Base-by-base conservation (phyloP, 2,888 invertebrate species). In the Epinotia ramella region DNA sequence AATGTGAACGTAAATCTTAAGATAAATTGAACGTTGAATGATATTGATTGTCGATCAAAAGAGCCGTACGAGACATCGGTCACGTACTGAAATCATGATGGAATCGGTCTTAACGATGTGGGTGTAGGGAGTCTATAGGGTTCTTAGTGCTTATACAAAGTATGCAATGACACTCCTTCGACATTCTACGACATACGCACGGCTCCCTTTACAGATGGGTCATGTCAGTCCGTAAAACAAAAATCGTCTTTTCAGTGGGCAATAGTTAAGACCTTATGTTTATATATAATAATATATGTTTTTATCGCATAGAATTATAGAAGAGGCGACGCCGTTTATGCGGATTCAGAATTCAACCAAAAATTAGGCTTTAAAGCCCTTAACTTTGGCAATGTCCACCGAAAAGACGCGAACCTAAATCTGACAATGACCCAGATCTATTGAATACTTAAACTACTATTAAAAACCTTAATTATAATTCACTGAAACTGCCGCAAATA, bases 21-120 rank as follows among this genome's bases (percentile, higher is more conserved):
- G 88, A 88, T 91, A 86, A 88, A 91, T 91, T 87, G 86, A 87
- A 84, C 82, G 83, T 80, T 87, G 83, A 85, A 88, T 86, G 81
- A 87, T 88, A 91, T 90, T 90, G 89, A 91, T 89, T 85, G 86
- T 81, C 81, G 87, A 91, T 91, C 91, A 91, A 91, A 91, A 86
- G 87, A 81, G 84, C 88, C 89, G 88, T 84, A 80, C 80, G 78
- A 86, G 80, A 85, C 86, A 85, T 88, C 82, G 83, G 85, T 86
- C 85, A 87, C 85, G 86, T 88, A 87, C 84, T 83, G 84, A 82
- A 85, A 85, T 86, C 84, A 86, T 84, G 85, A 86, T 84, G 83
- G 85, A 87, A 87, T 81, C 80, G 77, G 77, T 81, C 82, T 82
- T 88, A 88, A 88, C 86, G 86, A 88, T 86, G 87, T 83, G 80